Conservation (phyloP, 1,140 invertebrate species). For the Drosophila fuyamai region DNA sequence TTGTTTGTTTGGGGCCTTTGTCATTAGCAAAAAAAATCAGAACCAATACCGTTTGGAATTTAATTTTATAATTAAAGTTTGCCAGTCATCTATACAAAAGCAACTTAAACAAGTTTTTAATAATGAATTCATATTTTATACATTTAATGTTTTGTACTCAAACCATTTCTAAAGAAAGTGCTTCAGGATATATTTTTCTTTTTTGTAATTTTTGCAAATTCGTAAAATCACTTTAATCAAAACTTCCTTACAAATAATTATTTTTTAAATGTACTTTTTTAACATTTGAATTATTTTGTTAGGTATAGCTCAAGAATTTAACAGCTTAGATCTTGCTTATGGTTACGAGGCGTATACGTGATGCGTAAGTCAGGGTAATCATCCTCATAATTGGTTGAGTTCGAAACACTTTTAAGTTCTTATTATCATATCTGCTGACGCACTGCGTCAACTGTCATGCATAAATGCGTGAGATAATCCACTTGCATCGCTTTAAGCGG, state of each 20-base stretch:
- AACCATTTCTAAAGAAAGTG: too few species aligned
- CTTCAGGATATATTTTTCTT: neutral
- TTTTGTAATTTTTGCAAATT: neutral
- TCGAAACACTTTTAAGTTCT: neutral
- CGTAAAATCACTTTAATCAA: too few species aligned
- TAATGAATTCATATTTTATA: too few species aligned
- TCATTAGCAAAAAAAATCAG: neutral
- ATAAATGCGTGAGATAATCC: conserved; percentile 47
- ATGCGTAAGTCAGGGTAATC: neutral
- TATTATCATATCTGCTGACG: conserved; percentile 21
- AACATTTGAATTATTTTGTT: too few species aligned
- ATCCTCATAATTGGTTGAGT: neutral
- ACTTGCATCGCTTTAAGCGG: conserved; percentile 29
- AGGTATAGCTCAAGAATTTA: neutral
- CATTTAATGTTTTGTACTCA: too few species aligned
- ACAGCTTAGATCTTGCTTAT: neutral
- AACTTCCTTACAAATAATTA: too few species aligned
- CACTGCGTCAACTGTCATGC: conserved; percentile 45
- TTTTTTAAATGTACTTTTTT: too few species aligned
- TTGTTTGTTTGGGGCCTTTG: conserved; percentile 14
- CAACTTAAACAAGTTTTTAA: neutral
- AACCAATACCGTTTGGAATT: neutral
- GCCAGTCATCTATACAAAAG: neutral
- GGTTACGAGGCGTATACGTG: conserved; percentile 20
- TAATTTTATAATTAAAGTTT: neutral